A percentile compares a stretch with the other conserved stretches of the same genome.
Conservation (phyloP, 92 coral and sea anemone species). For the Desmophyllum pertusum region DNA sequence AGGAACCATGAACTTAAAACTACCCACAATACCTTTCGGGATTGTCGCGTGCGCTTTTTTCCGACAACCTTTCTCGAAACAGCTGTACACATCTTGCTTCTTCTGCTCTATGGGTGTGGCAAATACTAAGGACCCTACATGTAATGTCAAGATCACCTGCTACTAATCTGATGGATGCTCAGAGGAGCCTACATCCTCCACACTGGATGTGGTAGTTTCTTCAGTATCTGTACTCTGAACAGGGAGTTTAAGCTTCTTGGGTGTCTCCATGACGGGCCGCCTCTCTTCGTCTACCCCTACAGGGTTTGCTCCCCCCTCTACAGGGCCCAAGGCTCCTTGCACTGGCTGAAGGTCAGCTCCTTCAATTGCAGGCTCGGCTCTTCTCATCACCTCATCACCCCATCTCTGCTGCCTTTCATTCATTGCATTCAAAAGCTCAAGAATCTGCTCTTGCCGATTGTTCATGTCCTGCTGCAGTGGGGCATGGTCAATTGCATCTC, state of each 20-base stretch:
- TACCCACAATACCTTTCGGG: no score
- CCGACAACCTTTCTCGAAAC: no score
- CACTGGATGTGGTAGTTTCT: neutral
- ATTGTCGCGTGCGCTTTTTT: no score
- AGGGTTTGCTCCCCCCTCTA: conserved; percentile 12
- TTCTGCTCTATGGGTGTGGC: neutral
- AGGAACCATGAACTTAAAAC: no score
- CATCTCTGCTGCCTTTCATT: conserved; percentile 32
- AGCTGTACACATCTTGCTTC: neutral
- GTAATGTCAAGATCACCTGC: neutral
- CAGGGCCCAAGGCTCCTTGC: conserved; percentile 37
- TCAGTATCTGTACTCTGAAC: conserved; percentile 39
- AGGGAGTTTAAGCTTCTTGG: conserved; percentile 20
- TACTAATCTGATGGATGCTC: neutral
- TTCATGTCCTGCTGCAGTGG: conserved; percentile 19
- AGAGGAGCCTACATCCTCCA: conserved; percentile 13
- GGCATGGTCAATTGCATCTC: conserved; percentile 30
- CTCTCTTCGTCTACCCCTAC: conserved; percentile 20
- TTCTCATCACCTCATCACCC: conserved; percentile 27
- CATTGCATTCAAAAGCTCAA: conserved; percentile 25
- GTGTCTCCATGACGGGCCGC: neutral
- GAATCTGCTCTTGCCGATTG: neutral
- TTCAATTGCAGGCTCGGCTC: conserved; percentile 11
- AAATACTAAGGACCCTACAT: no score
- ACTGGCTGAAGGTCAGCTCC: conserved; percentile 33